phyloP scores from a whole-genome alignment of 2,797 vertebrate genomes.

The Ciconia nigra region DNA sequence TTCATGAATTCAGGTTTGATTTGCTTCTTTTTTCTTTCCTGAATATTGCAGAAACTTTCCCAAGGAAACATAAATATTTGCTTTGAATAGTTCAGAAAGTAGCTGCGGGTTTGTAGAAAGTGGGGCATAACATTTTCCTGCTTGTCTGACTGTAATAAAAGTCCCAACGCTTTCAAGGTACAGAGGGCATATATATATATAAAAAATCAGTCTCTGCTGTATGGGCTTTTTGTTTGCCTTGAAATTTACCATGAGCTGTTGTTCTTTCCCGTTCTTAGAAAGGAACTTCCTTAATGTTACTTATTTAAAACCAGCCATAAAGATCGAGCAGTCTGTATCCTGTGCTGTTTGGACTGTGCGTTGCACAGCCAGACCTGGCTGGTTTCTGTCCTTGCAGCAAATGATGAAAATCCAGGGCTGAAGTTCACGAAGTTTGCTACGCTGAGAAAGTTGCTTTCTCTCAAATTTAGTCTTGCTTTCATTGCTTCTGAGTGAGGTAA shows the following conservation, averaged over 20 bases:
- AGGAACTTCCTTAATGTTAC: neutral
- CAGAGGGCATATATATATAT: neutral
- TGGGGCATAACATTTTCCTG: neutral
- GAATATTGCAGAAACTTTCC: neutral
- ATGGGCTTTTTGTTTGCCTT: neutral
- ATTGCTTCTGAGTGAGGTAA: constrained; percentile 30
- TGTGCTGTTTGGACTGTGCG: neutral
- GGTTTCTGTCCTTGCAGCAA: neutral
- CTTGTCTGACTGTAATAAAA: neutral
- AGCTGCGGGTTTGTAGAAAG: neutral
- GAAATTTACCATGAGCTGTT: neutral
- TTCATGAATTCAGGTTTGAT: constrained; percentile 14
- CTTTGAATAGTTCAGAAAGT: neutral
- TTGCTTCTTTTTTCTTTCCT: neutral
- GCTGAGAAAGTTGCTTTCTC: neutral
- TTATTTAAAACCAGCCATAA: neutral
- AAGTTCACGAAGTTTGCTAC: neutral
- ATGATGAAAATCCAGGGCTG: neutral
- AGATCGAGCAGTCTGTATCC: neutral
- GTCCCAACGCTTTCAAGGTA: neutral
- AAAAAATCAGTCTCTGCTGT: neutral
- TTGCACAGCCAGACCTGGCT: neutral
- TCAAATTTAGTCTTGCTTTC: constrained; percentile 15
- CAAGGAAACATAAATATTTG: neutral
- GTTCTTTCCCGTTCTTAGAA: neutral